Conservation (phyloP, 2,888 invertebrate genomes). For the Graphium colonna region DNA sequence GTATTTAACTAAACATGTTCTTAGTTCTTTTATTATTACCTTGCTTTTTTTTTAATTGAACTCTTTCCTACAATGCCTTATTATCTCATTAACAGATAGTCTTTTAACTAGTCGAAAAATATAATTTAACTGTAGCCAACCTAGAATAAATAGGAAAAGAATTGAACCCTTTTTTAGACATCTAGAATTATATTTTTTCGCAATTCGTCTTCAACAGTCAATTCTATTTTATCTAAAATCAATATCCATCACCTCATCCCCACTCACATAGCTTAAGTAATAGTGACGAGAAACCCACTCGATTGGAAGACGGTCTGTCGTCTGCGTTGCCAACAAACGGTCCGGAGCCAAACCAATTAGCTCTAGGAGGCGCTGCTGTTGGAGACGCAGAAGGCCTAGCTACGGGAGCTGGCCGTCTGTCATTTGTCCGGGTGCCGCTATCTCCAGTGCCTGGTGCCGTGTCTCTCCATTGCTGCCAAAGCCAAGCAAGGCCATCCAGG, state of each 20-base stretch:
- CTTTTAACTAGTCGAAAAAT: neutral
- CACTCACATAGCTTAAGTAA: slow-evolving; percentile 70
- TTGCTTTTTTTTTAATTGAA: too few relatives aligned
- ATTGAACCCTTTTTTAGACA: neutral
- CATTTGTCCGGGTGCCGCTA: slow-evolving; percentile 45
- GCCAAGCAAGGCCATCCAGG: slow-evolving; percentile 78
- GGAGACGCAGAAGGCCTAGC: slow-evolving; percentile 45
- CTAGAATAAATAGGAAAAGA: slow-evolving; percentile 1
- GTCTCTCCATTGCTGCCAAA: slow-evolving; percentile 81
- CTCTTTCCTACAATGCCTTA: too few relatives aligned
- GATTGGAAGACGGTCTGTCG: slow-evolving; percentile 58
- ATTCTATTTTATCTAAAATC: slow-evolving; percentile 63
- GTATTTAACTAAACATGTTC: too few relatives aligned
- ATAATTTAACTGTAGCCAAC: neutral
- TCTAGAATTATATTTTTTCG: slow-evolving; percentile 2
- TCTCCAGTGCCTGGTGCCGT: slow-evolving; percentile 64
- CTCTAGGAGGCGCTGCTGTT: slow-evolving; percentile 53
- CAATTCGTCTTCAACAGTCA: slow-evolving; percentile 21
- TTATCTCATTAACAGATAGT: too few relatives aligned
- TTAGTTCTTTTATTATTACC: too few relatives aligned
- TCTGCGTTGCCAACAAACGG: slow-evolving; percentile 74
- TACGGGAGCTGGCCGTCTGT: slow-evolving; percentile 45
- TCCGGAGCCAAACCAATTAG: slow-evolving; percentile 73
- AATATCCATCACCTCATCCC: slow-evolving; percentile 63
- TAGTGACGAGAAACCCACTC: slow-evolving; percentile 76